Conservation (phyloP, 2,113 vertebrate species). For the Trachemys scripta region DNA sequence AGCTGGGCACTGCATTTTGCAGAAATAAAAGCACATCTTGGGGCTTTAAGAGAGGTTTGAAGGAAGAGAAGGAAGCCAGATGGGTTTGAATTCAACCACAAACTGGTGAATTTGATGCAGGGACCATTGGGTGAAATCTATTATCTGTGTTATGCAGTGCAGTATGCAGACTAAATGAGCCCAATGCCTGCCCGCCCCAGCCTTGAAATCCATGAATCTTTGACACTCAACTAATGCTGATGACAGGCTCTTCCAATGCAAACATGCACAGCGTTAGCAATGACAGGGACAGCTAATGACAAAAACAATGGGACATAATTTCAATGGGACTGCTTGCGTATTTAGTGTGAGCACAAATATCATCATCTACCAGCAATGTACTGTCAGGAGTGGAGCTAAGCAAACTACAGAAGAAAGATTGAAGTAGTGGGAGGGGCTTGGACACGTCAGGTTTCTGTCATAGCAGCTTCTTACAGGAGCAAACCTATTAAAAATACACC, state of each 20-base stretch:
- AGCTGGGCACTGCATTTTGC: neutral
- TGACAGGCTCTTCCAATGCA: neutral
- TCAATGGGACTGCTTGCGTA: neutral
- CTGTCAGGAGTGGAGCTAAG: neutral
- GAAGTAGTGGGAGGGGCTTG: neutral
- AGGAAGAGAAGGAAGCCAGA: neutral
- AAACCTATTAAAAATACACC: neutral
- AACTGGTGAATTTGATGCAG: fast-evolving
- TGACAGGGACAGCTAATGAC: neutral
- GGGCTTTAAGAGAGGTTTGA: fast-evolving
- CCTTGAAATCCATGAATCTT: neutral
- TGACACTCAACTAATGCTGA: neutral
- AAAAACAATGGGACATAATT: neutral
- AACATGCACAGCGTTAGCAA: neutral
- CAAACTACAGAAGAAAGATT: neutral
- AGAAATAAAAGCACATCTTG: fast-evolving
- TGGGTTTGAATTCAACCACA: neutral
- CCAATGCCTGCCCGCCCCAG: neutral
- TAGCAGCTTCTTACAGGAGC: neutral
- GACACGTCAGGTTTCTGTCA: neutral
- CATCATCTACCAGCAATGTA: neutral
- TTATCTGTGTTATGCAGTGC: neutral
- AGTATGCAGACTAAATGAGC: neutral
- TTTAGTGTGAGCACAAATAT: neutral
- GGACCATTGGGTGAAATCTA: neutral